phyloP scores from a whole-genome alignment of 2,888 invertebrate genomes.

The Sceliomorpha sp. region DNA sequence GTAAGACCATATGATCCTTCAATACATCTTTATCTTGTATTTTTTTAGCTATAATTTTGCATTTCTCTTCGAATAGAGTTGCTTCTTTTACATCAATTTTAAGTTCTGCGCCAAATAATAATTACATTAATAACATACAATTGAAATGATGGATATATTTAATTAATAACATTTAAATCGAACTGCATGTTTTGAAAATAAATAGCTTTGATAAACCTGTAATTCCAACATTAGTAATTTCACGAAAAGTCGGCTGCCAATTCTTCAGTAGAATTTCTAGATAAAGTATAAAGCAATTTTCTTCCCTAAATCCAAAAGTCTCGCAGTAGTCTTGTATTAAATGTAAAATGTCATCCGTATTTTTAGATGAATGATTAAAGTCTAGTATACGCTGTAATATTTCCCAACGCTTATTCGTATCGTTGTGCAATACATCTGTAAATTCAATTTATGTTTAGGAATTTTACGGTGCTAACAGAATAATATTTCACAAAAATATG shows the following conservation, averaged over 20 bases:
- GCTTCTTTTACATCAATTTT: constrained; percentile 64
- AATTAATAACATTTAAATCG: too few species aligned
- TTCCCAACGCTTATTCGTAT: constrained; percentile 62
- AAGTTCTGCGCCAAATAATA: constrained; percentile 57
- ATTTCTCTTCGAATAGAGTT: constrained; percentile 70
- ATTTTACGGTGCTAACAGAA: too few species aligned
- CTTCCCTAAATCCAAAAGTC: constrained; percentile 78
- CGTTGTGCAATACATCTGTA: constrained; percentile 69
- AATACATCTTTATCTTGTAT: constrained; percentile 72
- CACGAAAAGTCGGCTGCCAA: constrained; percentile 78
- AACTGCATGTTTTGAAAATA: too few species aligned
- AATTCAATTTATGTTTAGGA: too few species aligned
- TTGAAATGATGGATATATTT: too few species aligned
- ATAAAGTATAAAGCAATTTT: constrained; percentile 76
- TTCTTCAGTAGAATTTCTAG: constrained; percentile 74
- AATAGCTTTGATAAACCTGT: constrained; percentile 64
- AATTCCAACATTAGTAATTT: constrained; percentile 37
- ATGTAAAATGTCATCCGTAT: constrained; percentile 39
- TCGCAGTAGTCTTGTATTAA: constrained; percentile 79
- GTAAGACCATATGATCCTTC: constrained; percentile 61
- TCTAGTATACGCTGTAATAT: constrained; percentile 67
- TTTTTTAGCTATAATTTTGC: constrained; percentile 69
- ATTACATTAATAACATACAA: too few species aligned
- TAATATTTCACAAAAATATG: too few species aligned
- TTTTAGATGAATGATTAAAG: constrained; percentile 58